Conservation (phyloP, 2,888 invertebrate species). For the Xylota segnis region DNA sequence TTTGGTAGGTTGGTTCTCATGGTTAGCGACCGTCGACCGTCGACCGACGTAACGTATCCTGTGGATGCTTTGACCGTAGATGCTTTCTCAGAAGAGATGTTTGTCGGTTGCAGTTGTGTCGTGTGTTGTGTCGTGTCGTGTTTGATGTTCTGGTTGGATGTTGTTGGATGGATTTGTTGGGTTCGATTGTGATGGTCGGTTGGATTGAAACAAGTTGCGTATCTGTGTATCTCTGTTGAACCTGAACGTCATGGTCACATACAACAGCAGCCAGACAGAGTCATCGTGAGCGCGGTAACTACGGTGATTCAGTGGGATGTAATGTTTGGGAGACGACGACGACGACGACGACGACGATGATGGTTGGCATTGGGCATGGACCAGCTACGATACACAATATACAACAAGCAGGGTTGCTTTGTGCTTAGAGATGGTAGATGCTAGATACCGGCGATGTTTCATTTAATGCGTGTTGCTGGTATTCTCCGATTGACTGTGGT, state of each 20-base stretch:
- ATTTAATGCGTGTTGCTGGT: slow-evolving; percentile 49
- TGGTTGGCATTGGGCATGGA: slow-evolving; percentile 60
- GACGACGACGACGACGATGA: slow-evolving; percentile 42
- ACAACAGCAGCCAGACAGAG: slow-evolving; percentile 33
- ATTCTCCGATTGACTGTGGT: slow-evolving; percentile 55
- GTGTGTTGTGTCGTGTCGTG: too few species aligned
- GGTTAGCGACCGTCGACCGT: slow-evolving; percentile 50
- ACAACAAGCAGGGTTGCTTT: slow-evolving; percentile 55
- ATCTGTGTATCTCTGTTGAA: slow-evolving; percentile 31
- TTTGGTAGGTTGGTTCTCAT: slow-evolving; percentile 46
- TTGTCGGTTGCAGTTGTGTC: slow-evolving; percentile 4
- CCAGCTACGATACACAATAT: slow-evolving; percentile 4
- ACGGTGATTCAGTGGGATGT: slow-evolving; percentile 65
- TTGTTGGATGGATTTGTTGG: slow-evolving; percentile 1
- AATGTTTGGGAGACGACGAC: slow-evolving; percentile 50
- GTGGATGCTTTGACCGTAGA: slow-evolving; percentile 60
- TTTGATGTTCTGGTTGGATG: slow-evolving; percentile 31
- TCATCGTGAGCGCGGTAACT: slow-evolving; percentile 49
- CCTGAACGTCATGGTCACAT: slow-evolving; percentile 50
- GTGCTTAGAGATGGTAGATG: slow-evolving; percentile 37
- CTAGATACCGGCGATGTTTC: slow-evolving; percentile 61
- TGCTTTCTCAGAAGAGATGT: slow-evolving; percentile 35
- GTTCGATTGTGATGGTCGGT: slow-evolving; percentile 11
- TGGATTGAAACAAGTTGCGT: slow-evolving; percentile 33
- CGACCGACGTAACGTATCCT: too few species aligned